Conservation (phyloP, 2,797 vertebrate species). For the Serranus cabrilla region DNA sequence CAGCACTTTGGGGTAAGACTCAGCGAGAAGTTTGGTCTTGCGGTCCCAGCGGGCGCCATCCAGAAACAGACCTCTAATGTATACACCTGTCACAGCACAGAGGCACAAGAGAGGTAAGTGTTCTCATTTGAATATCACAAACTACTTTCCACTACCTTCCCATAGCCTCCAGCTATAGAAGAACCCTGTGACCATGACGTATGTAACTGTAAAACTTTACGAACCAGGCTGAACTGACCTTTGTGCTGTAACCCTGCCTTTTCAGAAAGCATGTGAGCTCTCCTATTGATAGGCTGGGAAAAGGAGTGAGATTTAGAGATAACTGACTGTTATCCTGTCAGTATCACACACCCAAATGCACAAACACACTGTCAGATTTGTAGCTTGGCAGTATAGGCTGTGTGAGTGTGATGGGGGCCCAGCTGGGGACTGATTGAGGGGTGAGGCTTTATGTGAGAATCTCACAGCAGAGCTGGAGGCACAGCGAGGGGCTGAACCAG, state of each 20-base stretch:
- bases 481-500: constrained; percentile 72
- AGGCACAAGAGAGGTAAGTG: not conserved
- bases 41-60: constrained; percentile 93
- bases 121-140: too few species aligned
- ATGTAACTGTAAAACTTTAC: not conserved
- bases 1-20: constrained; percentile 92
- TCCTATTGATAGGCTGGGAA: constrained; percentile 9
- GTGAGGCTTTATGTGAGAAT: constrained; percentile 69
- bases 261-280: constrained; percentile 9
- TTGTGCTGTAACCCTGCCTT: not conserved
- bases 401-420: constrained; percentile 65
- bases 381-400: constrained; percentile 35
- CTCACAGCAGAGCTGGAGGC: constrained; percentile 59
- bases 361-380: constrained; percentile 52
- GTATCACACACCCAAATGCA: constrained; percentile 54
- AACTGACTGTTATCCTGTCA: constrained; percentile 30
- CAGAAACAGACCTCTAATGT: constrained; percentile 89
- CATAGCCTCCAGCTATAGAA: not conserved
- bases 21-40: constrained; percentile 86
- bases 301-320: constrained; percentile 14
- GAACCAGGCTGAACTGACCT: constrained; percentile 7
- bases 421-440: constrained; percentile 77
- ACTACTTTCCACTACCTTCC: not conserved
- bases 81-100: constrained; percentile 86
- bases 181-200: not conserved